phyloP scores from a whole-genome alignment of 2,888 invertebrate genomes.

The Patella pellucida region DNA sequence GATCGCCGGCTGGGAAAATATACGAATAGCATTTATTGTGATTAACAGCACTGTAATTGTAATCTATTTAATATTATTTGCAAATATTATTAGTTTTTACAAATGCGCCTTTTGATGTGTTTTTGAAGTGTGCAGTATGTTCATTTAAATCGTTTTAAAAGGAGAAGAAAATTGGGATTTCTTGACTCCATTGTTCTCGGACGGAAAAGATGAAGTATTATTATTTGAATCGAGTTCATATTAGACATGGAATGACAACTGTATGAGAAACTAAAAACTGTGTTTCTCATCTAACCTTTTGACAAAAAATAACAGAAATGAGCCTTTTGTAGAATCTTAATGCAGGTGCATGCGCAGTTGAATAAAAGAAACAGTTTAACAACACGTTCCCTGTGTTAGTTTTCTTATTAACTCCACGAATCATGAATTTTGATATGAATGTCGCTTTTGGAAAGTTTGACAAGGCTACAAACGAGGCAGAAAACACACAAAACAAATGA shows the following conservation, averaged over 20 bases:
- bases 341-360: constrained; percentile 9
- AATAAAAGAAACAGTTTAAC: constrained; percentile 7
- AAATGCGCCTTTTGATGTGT: too few species aligned
- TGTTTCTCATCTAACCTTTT: background rate
- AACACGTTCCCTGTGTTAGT: background rate
- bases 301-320: background rate
- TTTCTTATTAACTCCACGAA: background rate
- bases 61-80: too few species aligned
- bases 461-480: background rate
- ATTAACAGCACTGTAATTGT: too few species aligned
- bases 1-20: too few species aligned
- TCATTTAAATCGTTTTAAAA: too few species aligned
- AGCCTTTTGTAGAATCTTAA: constrained; percentile 2
- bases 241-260: background rate
- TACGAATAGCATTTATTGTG: too few species aligned
- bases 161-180: too few species aligned
- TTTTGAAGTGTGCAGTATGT: too few species aligned
- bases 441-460: background rate
- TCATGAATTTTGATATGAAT: constrained; percentile 7
- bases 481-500: constrained; percentile 8
- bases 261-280: background rate
- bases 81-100: too few species aligned
- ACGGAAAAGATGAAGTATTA: too few species aligned
- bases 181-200: too few species aligned
- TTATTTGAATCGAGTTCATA: background rate